Conservation (phyloP, 2,888 invertebrate genomes). For the Sceliomorpha sp. region DNA sequence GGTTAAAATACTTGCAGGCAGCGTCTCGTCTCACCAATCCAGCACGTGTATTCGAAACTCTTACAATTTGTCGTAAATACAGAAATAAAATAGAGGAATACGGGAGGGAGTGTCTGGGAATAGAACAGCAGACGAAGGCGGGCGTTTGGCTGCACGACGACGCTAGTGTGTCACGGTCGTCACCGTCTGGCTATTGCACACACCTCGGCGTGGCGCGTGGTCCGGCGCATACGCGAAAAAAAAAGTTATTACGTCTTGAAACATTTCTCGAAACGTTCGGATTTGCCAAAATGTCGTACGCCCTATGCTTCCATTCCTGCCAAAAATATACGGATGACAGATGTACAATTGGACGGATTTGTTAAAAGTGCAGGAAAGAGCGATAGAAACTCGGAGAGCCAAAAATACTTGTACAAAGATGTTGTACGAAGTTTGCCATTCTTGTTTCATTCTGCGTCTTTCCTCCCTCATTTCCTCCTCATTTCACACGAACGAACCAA, state of each 20-base stretch:
- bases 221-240: constrained; percentile 13
- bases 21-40: not conserved
- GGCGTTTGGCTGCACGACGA: constrained; percentile 30
- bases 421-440: too few species aligned
- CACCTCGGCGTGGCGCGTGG: constrained; percentile 4
- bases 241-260: constrained; percentile 5
- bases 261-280: constrained; percentile 2
- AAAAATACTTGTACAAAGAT: too few species aligned
- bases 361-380: not conserved
- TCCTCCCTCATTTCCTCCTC: too few species aligned
- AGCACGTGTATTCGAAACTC: constrained; percentile 17
- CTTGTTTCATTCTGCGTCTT: too few species aligned
- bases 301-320: constrained; percentile 2
- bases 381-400: constrained; percentile 1
- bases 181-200: constrained; percentile 27
- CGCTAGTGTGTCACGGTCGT: constrained; percentile 52
- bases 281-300: constrained; percentile 20
- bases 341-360: not conserved
- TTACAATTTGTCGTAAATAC: constrained; percentile 22
- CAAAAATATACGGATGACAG: not conserved
- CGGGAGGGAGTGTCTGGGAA: constrained; percentile 34
- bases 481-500: too few species aligned
- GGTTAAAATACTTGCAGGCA: constrained; percentile 3
- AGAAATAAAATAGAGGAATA: constrained; percentile 26
- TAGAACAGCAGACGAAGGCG: constrained; percentile 43